A percentile compares a stretch with the other conserved stretches of the same genome.
Evolutionary conservation across 2,113 vertebrate species (phyloP).

Genomic region (Boulengeromyrus knoepffleri): DNA sequence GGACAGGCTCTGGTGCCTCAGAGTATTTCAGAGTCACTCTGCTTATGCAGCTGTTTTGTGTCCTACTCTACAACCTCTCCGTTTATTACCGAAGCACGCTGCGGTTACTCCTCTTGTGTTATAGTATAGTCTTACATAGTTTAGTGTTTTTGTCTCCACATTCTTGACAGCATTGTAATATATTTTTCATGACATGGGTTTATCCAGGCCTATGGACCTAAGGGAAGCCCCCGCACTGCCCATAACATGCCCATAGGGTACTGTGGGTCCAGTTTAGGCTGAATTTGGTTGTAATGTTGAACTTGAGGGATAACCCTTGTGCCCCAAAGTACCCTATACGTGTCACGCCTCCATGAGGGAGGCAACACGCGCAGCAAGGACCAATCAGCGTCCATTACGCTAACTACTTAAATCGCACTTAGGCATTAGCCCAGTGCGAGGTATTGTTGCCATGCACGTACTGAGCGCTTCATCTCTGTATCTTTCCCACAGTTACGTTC

Average conservation of each 20-base stretch:
- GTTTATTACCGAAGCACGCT: not conserved
- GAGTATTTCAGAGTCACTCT: not conserved
- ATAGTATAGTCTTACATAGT: not conserved
- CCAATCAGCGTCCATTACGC: too few relatives aligned
- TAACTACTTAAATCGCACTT: too few relatives aligned
- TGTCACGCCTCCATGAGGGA: too few relatives aligned
- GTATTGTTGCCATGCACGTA: too few relatives aligned
- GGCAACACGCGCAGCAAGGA: too few relatives aligned
- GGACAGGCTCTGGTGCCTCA: not conserved
- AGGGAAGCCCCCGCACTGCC: not conserved
- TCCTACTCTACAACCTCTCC: not conserved
- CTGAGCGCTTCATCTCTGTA: too few relatives aligned
- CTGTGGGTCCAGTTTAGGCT: not conserved
- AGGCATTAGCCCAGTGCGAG: too few relatives aligned
- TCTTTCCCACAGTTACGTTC: too few relatives aligned
- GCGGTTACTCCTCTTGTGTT: not conserved
- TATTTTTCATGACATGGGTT: not conserved
- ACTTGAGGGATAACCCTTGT: not conserved
- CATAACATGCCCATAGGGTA: not conserved
- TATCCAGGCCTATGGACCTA: not conserved
- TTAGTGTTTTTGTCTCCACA: not conserved
- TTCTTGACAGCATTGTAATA: not conserved
- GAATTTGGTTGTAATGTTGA: not conserved
- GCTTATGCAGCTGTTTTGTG: not conserved
- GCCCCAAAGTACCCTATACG: not conserved